Evolutionary conservation across 1,140 invertebrate species (phyloP).

Genomic region (Hyles euphorbiae): DNA sequence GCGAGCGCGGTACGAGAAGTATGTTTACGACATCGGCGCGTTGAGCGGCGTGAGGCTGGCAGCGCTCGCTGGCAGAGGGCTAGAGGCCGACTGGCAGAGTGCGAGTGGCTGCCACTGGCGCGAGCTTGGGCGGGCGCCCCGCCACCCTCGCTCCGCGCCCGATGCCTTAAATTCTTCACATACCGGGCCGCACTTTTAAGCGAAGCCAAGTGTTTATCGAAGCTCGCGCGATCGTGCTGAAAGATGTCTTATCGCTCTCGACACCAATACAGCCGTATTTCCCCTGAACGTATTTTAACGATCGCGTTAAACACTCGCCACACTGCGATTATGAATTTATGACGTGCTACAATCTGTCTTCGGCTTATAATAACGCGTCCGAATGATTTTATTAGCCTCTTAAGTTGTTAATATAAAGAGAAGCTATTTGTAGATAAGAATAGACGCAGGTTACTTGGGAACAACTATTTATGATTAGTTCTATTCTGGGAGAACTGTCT

Average conservation of each 20-base stretch:
- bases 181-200: conserved; percentile 44
- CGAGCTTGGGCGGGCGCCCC: conserved; percentile 46
- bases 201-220: conserved; percentile 46
- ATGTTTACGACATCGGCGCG: conserved; percentile 28
- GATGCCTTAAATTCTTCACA: conserved; percentile 53
- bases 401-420: no score
- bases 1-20: conserved; percentile 24
- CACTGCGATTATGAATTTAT: background rate
- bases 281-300: conserved; percentile 2
- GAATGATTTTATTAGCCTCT: background rate
- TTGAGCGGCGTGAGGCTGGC: conserved; percentile 7
- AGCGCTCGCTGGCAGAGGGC: conserved; percentile 14
- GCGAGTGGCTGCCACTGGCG: conserved; percentile 26
- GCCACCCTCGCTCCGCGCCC: conserved; percentile 37
- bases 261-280: conserved; percentile 15
- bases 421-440: no score
- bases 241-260: conserved; percentile 25
- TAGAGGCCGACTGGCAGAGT: conserved; percentile 35
- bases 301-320: conserved; percentile 2
- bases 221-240: conserved; percentile 23
- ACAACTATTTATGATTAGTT: no score
- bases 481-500: background rate
- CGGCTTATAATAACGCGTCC: background rate
- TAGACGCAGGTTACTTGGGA: no score
- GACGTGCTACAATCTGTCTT: conserved; percentile 4